Base-by-base conservation (phyloP, 2,797 vertebrate genomes). In the Diplodus puntazzo region DNA sequence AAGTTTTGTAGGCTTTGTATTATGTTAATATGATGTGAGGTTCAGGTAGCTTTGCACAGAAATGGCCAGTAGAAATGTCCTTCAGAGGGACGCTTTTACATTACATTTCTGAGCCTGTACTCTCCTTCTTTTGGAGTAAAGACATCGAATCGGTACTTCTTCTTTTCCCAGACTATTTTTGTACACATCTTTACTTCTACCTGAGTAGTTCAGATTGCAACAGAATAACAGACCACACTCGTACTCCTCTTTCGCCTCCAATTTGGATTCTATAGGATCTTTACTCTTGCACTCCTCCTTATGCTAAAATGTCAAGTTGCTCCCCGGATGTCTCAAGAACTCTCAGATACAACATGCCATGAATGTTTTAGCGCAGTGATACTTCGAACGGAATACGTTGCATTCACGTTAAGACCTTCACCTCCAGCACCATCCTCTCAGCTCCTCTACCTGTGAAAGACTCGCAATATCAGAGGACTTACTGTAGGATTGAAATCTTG, bases 291-390 rank as follows among this genome's bases (percentile, higher is more conserved):
- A 5, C 67, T 25, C 17, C 48, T 61, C 52, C 72, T 61, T 30
- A 49, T 58, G 49, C 59, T 16, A 27, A 68, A 71, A 27, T 75
- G 46, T 73, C 25, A 64, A 16, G 7, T 68, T 71, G n/a, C 12
- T 48, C 46, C 50, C 23, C 43, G 59, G 39, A 72, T 43, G 64
- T 70, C 30, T 77, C 21, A 62, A 62, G 18, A 73, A 72, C 69
- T 48, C 25, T 13, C 18, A 55, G 11, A 52, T 48, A 48, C 25
- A 66, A 66, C 48, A 11, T 6, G 11, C n/a, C 45, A 61, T 63
- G 11, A 63, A 65, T 18, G 16, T 52, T 60, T 80, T 23, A 68
- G 16, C 39, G 25, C 20, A 27, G 48, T 43, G 7, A 16, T 45
- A 49, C 59, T 67, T 78, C 64, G 54, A 50, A 66, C 20, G 27